phyloP scores from a whole-genome alignment of 2,797 vertebrate genomes.

The Helicolenus hilgendorfi region DNA sequence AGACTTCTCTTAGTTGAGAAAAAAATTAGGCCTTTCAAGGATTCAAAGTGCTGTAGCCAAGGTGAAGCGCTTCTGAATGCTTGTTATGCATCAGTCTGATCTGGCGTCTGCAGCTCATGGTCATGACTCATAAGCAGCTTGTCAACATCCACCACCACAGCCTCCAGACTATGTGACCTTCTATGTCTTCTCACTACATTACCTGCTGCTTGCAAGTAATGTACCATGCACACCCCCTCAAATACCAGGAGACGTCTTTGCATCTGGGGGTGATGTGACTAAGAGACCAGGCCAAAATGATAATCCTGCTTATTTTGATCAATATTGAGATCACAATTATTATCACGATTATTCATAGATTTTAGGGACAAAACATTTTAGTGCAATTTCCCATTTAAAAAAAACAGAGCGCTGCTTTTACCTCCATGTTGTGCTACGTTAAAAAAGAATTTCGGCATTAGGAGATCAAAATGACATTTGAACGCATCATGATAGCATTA shows the following conservation, averaged over 20 bases:
- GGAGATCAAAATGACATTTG: too few relatives aligned
- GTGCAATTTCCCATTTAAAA: too few relatives aligned
- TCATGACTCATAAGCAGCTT: conserved; percentile 51
- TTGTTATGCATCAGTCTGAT: conserved; percentile 45
- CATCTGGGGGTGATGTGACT: background rate
- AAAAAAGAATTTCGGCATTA: too few relatives aligned
- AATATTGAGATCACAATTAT: background rate
- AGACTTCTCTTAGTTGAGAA: conserved; percentile 25
- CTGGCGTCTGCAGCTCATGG: conserved; percentile 29
- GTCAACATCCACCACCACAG: conserved; percentile 31
- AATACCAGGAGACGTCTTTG: background rate
- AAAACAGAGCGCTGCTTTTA: too few relatives aligned
- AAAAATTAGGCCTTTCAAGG: conserved; percentile 37
- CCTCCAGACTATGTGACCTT: conserved; percentile 50
- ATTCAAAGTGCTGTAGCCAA: conserved; percentile 38
- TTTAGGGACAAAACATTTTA: too few relatives aligned
- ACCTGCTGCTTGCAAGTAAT: conserved; percentile 14
- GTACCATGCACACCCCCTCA: background rate
- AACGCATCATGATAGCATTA: too few relatives aligned
- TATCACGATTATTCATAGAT: too few relatives aligned
- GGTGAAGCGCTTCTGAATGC: conserved; percentile 46
- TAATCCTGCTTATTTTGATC: too few relatives aligned
- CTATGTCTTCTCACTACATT: conserved; percentile 20
- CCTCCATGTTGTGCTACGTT: too few relatives aligned
- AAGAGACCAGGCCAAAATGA: background rate